A percentile compares a stretch with the other conserved stretches of the same genome.
Evolutionary conservation across 2,797 vertebrate species (phyloP).

Genomic region (Myotis myotis): DNA sequence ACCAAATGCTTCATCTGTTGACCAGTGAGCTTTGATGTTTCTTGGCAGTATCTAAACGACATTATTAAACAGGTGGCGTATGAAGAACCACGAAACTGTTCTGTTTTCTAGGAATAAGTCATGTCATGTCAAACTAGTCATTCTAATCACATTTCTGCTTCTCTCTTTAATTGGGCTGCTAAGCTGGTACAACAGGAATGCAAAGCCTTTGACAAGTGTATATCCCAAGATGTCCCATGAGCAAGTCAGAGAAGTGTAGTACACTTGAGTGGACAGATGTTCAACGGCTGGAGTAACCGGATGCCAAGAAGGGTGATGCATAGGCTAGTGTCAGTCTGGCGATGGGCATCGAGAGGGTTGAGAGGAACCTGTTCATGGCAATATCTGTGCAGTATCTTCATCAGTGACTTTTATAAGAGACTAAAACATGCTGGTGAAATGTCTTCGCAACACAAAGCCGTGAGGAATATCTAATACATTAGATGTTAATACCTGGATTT

Average conservation of each 20-base stretch:
- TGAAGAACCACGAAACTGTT: not conserved
- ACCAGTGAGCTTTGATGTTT: not conserved
- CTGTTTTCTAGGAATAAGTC: conserved; percentile 29
- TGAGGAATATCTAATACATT: not conserved
- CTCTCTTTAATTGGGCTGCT: not conserved
- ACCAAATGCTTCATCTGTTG: not conserved
- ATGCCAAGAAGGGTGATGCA: not conserved
- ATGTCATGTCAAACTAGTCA: not conserved
- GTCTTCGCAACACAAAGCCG: not conserved
- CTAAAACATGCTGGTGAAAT: not conserved
- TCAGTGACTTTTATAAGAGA: not conserved
- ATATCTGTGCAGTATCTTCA: not conserved
- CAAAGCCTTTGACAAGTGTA: not conserved
- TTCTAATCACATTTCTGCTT: not conserved
- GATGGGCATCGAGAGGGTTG: not conserved
- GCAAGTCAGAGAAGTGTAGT: not conserved
- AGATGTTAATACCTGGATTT: not conserved
- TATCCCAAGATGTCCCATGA: not conserved
- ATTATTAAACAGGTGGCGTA: not conserved
- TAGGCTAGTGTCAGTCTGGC: not conserved
- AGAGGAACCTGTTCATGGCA: not conserved
- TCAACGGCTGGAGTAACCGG: not conserved
- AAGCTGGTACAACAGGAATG: not conserved
- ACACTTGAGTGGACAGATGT: not conserved
- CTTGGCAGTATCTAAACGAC: not conserved